A percentile compares a stretch with the other conserved stretches of the same genome.
These are phyloP conservation scores for Netelia fuscicornis DNA, from an alignment of 2,888 invertebrate species.

Conservation along the genomic window DNA sequence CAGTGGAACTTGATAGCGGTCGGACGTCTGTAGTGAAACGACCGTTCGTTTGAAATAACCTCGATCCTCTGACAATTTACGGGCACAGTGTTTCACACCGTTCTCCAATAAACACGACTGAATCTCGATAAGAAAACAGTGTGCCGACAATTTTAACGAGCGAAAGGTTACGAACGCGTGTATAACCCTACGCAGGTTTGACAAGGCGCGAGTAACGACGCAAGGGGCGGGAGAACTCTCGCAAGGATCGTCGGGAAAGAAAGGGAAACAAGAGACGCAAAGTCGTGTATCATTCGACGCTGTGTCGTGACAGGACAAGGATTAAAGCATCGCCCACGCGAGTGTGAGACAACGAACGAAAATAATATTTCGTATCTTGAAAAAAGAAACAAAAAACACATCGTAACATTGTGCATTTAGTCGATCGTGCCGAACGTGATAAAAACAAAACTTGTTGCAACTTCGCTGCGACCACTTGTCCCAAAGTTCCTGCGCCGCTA, in stretches of 20 bases:
- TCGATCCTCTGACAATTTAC: not conserved
- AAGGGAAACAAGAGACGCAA: constrained; percentile 38
- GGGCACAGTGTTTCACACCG: not conserved
- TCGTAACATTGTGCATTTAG: not conserved
- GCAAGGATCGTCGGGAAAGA: constrained; percentile 48
- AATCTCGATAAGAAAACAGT: not conserved
- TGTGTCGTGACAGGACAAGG: constrained; percentile 42
- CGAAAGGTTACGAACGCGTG: not conserved
- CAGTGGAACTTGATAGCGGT: constrained; percentile 68
- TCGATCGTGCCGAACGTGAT: constrained; percentile 16
- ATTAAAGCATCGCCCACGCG: constrained; percentile 12
- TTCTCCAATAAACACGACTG: not conserved
- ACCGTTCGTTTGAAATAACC: not conserved
- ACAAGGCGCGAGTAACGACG: constrained; percentile 23
- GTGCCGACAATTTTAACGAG: constrained; percentile 8
- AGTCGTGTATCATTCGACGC: constrained; percentile 41
- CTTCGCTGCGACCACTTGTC: constrained; percentile 8
- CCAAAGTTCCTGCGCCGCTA: constrained; percentile 7
- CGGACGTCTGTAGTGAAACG: constrained; percentile 33
- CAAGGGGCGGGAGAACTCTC: constrained; percentile 6
- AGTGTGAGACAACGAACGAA: not conserved
- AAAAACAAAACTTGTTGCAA: constrained; percentile 2
- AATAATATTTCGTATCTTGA: not conserved
- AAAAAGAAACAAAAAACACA: not conserved
- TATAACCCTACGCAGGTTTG: constrained; percentile 23